phyloP scores from a whole-genome alignment of 2,888 invertebrate species.

The Pristionchus maxplancki region DNA sequence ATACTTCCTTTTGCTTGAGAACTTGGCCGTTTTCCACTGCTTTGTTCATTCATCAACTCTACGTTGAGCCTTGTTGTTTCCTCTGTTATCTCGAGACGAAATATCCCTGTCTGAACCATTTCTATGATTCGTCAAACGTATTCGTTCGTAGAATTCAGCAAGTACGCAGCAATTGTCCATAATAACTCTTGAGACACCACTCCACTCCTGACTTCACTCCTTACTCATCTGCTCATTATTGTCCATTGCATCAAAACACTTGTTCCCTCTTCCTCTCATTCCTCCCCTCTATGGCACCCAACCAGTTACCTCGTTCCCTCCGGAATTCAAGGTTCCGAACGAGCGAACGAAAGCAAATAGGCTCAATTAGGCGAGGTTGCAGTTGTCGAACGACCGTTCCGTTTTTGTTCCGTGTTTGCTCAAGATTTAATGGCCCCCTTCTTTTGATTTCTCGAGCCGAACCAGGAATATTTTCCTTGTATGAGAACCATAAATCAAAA shows the following conservation, averaged over 20 bases:
- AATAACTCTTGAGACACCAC: background rate
- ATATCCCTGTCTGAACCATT: too few relatives aligned
- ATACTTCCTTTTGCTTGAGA: background rate
- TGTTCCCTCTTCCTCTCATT: background rate
- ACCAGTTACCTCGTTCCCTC: background rate
- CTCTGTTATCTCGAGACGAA: too few relatives aligned
- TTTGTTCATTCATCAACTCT: too few relatives aligned
- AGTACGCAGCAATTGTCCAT: background rate
- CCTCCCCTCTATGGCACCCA: background rate
- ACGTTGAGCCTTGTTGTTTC: too few relatives aligned
- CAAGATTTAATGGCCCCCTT: background rate
- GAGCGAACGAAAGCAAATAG: background rate
- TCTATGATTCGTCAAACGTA: background rate
- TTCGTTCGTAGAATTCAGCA: too few relatives aligned
- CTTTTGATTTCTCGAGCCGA: too few relatives aligned
- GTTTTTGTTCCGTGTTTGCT: background rate
- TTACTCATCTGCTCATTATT: constrained; percentile 22
- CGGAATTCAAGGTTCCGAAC: background rate
- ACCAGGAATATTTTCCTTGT: too few relatives aligned
- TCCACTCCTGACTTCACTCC: background rate
- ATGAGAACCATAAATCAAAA: too few relatives aligned
- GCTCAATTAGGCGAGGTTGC: background rate
- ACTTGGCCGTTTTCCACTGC: too few relatives aligned
- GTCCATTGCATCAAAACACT: background rate
- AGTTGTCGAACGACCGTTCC: background rate